Evolutionary conservation across 2,113 vertebrate species (phyloP).

Genomic region (Leptosomus discolor): DNA sequence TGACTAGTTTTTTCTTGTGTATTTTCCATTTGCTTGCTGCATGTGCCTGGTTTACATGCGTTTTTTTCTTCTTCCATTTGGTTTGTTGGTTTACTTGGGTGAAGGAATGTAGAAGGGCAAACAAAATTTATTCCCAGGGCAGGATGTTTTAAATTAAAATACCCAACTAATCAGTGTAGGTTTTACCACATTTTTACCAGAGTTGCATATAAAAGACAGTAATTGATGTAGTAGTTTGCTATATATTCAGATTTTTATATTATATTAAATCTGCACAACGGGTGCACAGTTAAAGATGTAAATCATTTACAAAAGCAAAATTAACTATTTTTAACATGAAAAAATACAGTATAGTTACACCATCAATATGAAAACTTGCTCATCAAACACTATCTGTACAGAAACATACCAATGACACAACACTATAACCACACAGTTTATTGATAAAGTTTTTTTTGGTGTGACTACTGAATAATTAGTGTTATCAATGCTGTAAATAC

Average conservation of each 20-base stretch:
- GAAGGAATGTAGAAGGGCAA: slow-evolving; percentile 36
- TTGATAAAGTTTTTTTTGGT: neutral
- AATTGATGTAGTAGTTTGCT: neutral
- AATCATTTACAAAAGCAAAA: neutral
- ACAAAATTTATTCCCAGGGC: neutral
- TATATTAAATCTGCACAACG: neutral
- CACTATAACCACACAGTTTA: slow-evolving; percentile 33
- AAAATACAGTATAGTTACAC: neutral
- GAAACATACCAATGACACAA: neutral
- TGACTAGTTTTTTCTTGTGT: neutral
- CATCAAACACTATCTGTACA: neutral
- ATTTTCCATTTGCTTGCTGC: neutral
- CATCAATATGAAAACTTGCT: neutral
- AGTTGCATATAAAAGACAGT: neutral
- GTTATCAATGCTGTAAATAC: slow-evolving; percentile 59
- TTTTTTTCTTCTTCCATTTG: slow-evolving; percentile 4
- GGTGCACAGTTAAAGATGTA: neutral
- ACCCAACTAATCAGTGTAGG: neutral
- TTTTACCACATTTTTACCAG: neutral
- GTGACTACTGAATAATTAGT: slow-evolving; percentile 67
- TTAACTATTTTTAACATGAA: slow-evolving; percentile 34
- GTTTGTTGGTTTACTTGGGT: slow-evolving; percentile 2
- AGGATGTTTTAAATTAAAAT: slow-evolving; percentile 10
- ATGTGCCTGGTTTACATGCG: neutral
- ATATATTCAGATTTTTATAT: neutral